A percentile compares a stretch with the other conserved stretches of the same genome.
phyloP scores from a whole-genome alignment of 2,888 invertebrate genomes.

The Colostygia pectinataria region DNA sequence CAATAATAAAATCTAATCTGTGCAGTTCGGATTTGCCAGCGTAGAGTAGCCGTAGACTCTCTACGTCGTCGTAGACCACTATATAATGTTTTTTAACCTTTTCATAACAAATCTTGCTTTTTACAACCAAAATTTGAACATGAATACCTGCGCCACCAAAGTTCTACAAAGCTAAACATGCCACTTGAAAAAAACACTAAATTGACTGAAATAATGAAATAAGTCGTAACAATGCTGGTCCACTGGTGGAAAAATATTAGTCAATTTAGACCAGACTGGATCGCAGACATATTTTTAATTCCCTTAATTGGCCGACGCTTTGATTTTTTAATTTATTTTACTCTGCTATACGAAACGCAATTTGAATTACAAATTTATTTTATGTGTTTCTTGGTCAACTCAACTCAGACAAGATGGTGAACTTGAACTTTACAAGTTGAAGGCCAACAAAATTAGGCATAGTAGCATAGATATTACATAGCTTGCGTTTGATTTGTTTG shows the following conservation, averaged over 20 bases:
- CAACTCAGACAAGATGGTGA: not conserved
- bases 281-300: constrained; percentile 29
- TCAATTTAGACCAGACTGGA: constrained; percentile 32
- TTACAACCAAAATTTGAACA: too few species aligned
- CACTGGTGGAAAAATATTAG: constrained; percentile 21
- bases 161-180: too few species aligned
- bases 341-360: constrained; percentile 8
- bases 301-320: constrained; percentile 28
- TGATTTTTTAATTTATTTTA: constrained; percentile 28
- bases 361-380: constrained; percentile 27
- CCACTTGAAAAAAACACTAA: too few species aligned
- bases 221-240: not conserved
- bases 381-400: constrained; percentile 11
- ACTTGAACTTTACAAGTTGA: constrained; percentile 20
- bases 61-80: too few species aligned
- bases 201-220: too few species aligned
- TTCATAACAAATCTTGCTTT: too few species aligned
- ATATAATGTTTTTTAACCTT: too few species aligned
- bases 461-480: not conserved
- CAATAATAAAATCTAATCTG: too few species aligned
- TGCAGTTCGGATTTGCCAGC: too few species aligned
- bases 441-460: constrained; percentile 11
- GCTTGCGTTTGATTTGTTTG: not conserved
- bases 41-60: too few species aligned
- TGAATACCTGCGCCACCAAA: too few species aligned